Evolutionary conservation across 2,113 vertebrate genomes (phyloP), one percentile per base, ranked within the genome.

Genomic region (Tetrax tetrax): DNA sequence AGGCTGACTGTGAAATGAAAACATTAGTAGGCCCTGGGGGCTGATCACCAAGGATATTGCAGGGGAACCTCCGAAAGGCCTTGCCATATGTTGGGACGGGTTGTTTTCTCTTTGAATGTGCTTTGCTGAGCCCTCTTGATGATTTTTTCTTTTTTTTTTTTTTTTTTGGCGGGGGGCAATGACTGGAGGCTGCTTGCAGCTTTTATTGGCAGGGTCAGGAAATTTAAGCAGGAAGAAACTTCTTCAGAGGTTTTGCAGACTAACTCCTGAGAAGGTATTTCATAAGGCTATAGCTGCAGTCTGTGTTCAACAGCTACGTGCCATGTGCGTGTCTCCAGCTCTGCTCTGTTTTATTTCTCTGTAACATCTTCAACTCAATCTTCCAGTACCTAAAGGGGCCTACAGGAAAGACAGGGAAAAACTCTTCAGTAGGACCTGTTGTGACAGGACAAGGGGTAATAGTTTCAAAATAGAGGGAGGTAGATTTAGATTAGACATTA

Each of bases 41-140:
- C 94, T 82, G 83, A 48, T 95, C 92, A 90, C 72, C 83, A 93
- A 87, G 86, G 76, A 54, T 69, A 92, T 94, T 82, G 63, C 35
- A 13, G 61, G 61, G 48, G 47, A 85, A 29, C 74, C n/a, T 91
- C 53, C 2, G 4, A 71, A 89, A 61, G 65, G 65, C 77, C 86
- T 93, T 1, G 0, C 72, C 74, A 63, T 93, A 27, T 89, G 69
- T 79, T 82, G 31, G 41, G 20, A 25, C 20, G 60, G 27, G 31
- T 63, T 76, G 15, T 79, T 89, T 93, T 75, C 68, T 81, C 53
- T 80, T 59, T 68, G 37, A 59, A 19, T 60, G 14, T 64, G 61
- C 61, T 91, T 64, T 90, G 22, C 61, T 87, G 90, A 93, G 60
- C 22, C 14, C 57, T 87, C 18, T 51, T 65, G 65, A 53, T 61